Conservation (phyloP, 1,140 invertebrate genomes). For the Leguminivora glycinivorella region DNA sequence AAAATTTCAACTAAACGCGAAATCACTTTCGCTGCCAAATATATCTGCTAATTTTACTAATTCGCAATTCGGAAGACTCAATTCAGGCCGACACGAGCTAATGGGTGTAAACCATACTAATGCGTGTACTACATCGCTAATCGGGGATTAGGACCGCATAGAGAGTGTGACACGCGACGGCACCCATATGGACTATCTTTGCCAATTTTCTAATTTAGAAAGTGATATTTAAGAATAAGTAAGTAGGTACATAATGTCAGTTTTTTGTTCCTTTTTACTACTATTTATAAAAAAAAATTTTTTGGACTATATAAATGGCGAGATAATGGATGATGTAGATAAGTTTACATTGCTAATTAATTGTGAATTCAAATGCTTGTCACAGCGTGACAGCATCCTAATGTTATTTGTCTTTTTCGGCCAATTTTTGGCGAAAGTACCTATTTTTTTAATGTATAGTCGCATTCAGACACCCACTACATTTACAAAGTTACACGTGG, state of each 20-base stretch:
- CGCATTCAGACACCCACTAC: too few relatives aligned
- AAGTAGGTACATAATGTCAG: not conserved
- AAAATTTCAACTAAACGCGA: not conserved
- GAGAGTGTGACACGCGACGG: not conserved
- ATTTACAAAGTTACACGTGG: too few relatives aligned
- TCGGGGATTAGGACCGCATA: not conserved
- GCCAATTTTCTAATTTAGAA: not conserved
- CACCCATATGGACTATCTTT: not conserved
- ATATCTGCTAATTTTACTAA: not conserved
- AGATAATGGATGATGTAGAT: too few relatives aligned
- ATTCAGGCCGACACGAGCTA: not conserved
- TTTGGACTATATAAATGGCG: too few relatives aligned
- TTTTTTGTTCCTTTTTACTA: too few relatives aligned
- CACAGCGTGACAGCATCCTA: not conserved
- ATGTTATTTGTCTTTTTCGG: not conserved
- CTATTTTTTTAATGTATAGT: too few relatives aligned
- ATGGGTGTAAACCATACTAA: constrained; percentile 5
- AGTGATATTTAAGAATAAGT: not conserved
- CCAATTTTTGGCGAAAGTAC: too few relatives aligned
- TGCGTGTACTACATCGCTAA: constrained; percentile 2
- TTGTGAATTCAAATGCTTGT: not conserved
- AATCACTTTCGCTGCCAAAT: not conserved
- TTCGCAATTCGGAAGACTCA: not conserved
- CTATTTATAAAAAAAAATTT: too few relatives aligned
- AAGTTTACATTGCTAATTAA: not conserved